Percentiles rank a stretch among this genome's conserved stretches.
phyloP scores from a whole-genome alignment of 2,797 vertebrate genomes.

The Zenarchopterus dispar region DNA sequence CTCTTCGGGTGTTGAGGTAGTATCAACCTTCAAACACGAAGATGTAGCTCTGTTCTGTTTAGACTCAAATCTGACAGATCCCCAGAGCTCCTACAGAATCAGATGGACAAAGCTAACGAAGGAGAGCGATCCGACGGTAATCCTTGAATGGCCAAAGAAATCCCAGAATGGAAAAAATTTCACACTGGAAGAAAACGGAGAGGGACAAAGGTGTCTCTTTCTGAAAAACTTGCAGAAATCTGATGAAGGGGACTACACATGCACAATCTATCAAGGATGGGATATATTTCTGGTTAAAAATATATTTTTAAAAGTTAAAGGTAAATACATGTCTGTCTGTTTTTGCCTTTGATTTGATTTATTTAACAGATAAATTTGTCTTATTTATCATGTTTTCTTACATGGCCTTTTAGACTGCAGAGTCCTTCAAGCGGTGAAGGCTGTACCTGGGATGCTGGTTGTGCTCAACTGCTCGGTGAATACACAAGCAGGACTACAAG shows the following conservation, averaged over 20 bases:
- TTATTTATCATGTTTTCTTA: not conserved
- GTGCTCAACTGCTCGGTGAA: conserved; percentile 41
- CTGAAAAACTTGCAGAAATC: conserved; percentile 34
- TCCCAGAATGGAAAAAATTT: not conserved
- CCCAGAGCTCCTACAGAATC: conserved; percentile 23
- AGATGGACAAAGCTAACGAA: conserved; percentile 28
- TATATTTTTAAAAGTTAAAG: conserved; percentile 61
- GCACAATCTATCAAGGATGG: conserved; percentile 56
- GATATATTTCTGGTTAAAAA: conserved; percentile 4
- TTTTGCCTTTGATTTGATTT: not conserved
- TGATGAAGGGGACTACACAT: conserved; percentile 59
- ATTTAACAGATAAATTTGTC: not conserved
- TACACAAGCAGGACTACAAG: not conserved
- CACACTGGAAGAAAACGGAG: conserved; percentile 9
- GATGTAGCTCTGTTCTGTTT: conserved; percentile 48
- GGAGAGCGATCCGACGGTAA: not conserved
- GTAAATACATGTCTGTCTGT: conserved; percentile 30
- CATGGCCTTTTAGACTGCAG: conserved; percentile 59
- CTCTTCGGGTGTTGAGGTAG: not conserved
- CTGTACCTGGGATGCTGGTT: accelerated
- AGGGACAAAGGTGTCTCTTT: conserved; percentile 23
- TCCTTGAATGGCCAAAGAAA: conserved; percentile 33
- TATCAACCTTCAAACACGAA: conserved; percentile 10
- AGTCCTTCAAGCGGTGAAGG: not conserved
- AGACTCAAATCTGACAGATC: not conserved